Percentiles rank a stretch among this genome's conserved stretches.
These are phyloP conservation scores for Pandemis corylana DNA, from an alignment of 2,888 invertebrate species.

Conservation along the genomic window DNA sequence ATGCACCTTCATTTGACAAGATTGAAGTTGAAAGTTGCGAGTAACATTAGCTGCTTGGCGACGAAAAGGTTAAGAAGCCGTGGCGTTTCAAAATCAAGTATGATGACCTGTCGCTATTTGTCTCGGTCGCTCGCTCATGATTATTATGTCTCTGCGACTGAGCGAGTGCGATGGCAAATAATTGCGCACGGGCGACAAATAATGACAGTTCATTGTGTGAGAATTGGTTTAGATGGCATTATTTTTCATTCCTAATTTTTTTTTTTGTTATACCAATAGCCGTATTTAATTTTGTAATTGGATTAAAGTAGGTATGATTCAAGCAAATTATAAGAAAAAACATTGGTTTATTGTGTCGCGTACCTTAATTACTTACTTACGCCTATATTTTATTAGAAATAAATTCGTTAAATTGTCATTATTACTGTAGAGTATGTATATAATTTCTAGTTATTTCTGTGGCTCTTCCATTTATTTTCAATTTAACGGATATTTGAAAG, in stretches of 20 bases:
- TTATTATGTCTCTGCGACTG: too few relatives aligned
- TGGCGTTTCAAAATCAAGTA: too few relatives aligned
- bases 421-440: slow-evolving; percentile 42
- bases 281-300: not conserved
- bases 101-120: too few relatives aligned
- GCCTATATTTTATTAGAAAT: not conserved
- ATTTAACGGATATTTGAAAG: slow-evolving; percentile 65
- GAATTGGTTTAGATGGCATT: too few relatives aligned
- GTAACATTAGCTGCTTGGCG: too few relatives aligned
- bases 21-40: too few relatives aligned
- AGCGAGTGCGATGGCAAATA: too few relatives aligned
- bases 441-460: slow-evolving; percentile 51
- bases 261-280: not conserved
- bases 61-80: too few relatives aligned
- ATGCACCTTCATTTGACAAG: too few relatives aligned
- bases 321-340: not conserved
- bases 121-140: too few relatives aligned
- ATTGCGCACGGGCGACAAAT: not conserved
- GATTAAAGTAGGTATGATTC: not conserved
- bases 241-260: not conserved
- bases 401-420: slow-evolving; percentile 8
- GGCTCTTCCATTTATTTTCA: slow-evolving; percentile 67
- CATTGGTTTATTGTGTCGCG: not conserved
- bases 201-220: not conserved
- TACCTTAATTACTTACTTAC: not conserved